Evolutionary conservation across 1,140 invertebrate genomes (phyloP).

Genomic region (Brachionus paranguensis): DNA sequence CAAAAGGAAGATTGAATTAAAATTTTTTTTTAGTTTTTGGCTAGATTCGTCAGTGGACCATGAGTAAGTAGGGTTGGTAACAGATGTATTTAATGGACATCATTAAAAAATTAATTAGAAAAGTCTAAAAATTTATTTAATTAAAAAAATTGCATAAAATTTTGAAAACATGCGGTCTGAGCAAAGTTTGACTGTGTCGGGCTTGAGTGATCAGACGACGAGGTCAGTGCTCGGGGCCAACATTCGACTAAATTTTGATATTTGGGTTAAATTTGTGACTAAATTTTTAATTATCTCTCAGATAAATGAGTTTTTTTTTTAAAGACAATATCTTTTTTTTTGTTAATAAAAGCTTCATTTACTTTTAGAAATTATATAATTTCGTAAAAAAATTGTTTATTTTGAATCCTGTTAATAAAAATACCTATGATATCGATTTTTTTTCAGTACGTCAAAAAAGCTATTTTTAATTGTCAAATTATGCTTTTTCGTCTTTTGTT

Average conservation of each 20-base stretch:
- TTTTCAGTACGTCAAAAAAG: not conserved
- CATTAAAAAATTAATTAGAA: no score
- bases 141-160: not conserved
- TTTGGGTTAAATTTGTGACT: not conserved
- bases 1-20: not conserved
- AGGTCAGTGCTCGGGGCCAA: not conserved
- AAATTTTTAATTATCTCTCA: not conserved
- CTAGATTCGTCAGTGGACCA: no score
- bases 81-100: not conserved
- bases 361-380: not conserved
- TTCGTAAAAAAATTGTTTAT: not conserved
- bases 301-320: not conserved
- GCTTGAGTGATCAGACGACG: not conserved
- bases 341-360: not conserved
- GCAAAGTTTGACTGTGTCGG: not conserved
- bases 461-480: conserved; percentile 1
- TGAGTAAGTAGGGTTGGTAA: not conserved
- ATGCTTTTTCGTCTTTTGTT: not conserved
- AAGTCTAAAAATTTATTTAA: not conserved
- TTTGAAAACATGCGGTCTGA: not conserved
- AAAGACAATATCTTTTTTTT: not conserved
- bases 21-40: not conserved
- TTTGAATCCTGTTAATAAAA: not conserved
- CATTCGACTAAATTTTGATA: not conserved
- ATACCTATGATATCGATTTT: not conserved